phyloP scores from a whole-genome alignment of 2,113 vertebrate species.

The Pithys albifrons region DNA sequence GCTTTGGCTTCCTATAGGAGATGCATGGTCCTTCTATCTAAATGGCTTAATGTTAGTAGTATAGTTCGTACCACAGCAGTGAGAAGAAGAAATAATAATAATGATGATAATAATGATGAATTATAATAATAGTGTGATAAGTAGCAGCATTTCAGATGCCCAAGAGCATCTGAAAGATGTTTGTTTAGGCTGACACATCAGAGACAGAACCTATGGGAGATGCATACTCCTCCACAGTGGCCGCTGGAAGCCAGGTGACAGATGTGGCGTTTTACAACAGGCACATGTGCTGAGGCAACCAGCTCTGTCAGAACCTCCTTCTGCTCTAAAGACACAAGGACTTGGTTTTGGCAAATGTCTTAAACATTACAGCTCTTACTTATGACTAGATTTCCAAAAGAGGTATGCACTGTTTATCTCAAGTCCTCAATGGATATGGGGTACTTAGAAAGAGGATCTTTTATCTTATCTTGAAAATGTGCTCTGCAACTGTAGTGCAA shows the following conservation, averaged over 20 bases:
- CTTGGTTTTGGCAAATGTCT: neutral
- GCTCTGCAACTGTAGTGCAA: neutral
- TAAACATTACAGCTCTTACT: neutral
- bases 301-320: neutral
- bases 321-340: neutral
- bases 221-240: neutral
- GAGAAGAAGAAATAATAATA: neutral
- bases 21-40: neutral
- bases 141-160: neutral
- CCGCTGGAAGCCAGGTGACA: neutral
- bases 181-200: neutral
- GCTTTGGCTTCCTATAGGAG: neutral
- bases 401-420: neutral
- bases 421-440: neutral
- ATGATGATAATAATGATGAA: neutral
- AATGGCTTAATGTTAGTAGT: neutral
- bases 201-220: neutral
- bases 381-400: neutral
- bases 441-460: neutral
- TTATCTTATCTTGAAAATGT: constrained; percentile 35
- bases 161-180: neutral
- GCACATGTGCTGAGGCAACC: neutral
- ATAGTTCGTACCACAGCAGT: neutral
- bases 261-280: neutral
- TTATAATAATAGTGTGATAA: neutral